Evolutionary conservation across 2,888 invertebrate genomes (phyloP).

Genomic region (Ectemnius lituratus): DNA sequence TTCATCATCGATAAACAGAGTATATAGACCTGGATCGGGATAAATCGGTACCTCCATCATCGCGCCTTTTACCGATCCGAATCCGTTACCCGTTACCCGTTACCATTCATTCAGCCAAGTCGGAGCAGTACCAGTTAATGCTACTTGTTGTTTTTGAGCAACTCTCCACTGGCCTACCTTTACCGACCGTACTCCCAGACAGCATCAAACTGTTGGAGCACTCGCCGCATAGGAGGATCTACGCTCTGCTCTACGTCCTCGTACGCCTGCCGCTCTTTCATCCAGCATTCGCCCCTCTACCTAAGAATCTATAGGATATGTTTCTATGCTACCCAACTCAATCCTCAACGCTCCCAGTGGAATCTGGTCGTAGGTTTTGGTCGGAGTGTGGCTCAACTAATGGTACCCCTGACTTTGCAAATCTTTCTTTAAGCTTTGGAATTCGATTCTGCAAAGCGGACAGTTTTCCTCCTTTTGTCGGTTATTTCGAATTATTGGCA

Average conservation of each 20-base stretch:
- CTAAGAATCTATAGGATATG: too few species aligned
- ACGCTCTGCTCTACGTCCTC: not conserved
- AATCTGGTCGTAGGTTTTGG: constrained; percentile 27
- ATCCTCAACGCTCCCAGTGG: constrained; percentile 10
- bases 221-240: constrained; percentile 1
- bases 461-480: too few species aligned
- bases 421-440: not conserved
- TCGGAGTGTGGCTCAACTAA: constrained; percentile 70
- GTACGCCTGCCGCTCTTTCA: not conserved
- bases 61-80: constrained; percentile 26
- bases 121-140: not conserved
- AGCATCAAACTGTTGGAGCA: not conserved
- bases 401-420: constrained; percentile 59
- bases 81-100: not conserved
- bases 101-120: not conserved
- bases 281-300: not conserved
- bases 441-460: not conserved
- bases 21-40: not conserved
- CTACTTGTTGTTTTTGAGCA: not conserved
- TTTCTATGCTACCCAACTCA: not conserved
- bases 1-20: constrained; percentile 2
- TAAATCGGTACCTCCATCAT: not conserved
- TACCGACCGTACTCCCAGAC: constrained; percentile 34
- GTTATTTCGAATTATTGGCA: too few species aligned
- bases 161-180: not conserved